These are phyloP conservation scores for Ypsolopha scabrella DNA, from an alignment of 2,888 invertebrate species.

Conservation along the genomic window DNA sequence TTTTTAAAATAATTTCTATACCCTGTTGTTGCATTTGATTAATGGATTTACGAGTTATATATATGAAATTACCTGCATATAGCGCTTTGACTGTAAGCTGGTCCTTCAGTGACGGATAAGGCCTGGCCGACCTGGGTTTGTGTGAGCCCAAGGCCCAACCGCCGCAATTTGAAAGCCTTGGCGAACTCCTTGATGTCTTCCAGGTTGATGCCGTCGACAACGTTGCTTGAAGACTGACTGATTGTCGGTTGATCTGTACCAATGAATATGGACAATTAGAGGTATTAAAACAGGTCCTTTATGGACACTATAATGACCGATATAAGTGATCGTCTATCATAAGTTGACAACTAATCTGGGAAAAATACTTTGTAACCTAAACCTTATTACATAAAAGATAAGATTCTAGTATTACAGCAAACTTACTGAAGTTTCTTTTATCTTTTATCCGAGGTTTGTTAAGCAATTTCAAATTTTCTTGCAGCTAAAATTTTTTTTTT, in stretches of 20 bases:
- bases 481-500: too few species aligned
- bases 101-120: constrained; percentile 95
- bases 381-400: too few species aligned
- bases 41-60: neutral
- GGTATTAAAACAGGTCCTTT: too few species aligned
- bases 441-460: too few species aligned
- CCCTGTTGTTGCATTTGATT: neutral
- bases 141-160: constrained; percentile 93
- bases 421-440: too few species aligned
- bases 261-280: too few species aligned
- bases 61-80: constrained; percentile 90
- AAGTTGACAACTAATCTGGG: too few species aligned
- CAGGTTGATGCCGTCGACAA: constrained; percentile 96
- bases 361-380: too few species aligned
- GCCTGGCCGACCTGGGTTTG: constrained; percentile 99
- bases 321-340: too few species aligned
- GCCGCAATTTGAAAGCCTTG: constrained; percentile 94
- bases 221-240: constrained; percentile 93
- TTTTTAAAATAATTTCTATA: constrained; percentile 11
- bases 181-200: constrained; percentile 99
- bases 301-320: too few species aligned
- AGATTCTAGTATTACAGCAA: too few species aligned
- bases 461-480: too few species aligned
- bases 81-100: constrained; percentile 98
- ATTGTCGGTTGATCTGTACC: constrained; percentile 88